These are phyloP conservation scores for Sebastes iracundus DNA, from an alignment of 2,797 vertebrate species.

Conservation along the genomic window DNA sequence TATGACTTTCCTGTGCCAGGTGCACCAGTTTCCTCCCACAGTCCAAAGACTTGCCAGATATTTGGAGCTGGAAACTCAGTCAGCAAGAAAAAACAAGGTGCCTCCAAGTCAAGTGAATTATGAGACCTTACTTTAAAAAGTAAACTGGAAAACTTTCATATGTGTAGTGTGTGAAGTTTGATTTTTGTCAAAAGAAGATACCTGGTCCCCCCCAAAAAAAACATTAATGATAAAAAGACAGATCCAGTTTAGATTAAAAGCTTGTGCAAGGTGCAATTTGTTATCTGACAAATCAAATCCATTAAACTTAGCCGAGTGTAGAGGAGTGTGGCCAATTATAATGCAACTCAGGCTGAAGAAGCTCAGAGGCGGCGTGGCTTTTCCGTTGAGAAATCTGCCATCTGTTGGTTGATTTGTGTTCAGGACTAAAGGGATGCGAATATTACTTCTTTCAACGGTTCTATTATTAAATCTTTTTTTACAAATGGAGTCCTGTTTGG, in stretches of 20 bases:
- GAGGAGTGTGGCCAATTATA: conserved; percentile 3
- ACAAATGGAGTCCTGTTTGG: not conserved
- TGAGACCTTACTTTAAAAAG: not conserved
- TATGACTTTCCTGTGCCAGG: not conserved
- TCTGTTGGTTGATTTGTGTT: conserved; percentile 12
- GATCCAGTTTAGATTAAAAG: not conserved
- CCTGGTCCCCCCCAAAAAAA: not conserved
- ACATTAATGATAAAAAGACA: not conserved
- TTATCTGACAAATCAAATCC: conserved; percentile 22
- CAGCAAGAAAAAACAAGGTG: not conserved
- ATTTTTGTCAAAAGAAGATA: not conserved
- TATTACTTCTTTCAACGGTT: not conserved
- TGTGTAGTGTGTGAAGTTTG: not conserved
- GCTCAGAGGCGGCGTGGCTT: not conserved
- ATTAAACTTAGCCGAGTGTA: conserved; percentile 5
- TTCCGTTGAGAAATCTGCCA: not conserved
- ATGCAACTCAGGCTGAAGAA: not conserved
- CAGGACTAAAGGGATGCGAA: not conserved
- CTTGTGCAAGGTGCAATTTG: conserved; percentile 1
- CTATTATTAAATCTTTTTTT: not conserved
- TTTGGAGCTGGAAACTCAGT: not conserved
- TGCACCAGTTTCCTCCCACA: not conserved
- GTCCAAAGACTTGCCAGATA: not conserved
- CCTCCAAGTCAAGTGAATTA: not conserved
- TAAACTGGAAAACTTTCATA: not conserved